Base-by-base conservation (phyloP, 1,140 invertebrate species). In the Ostrea edulis region DNA sequence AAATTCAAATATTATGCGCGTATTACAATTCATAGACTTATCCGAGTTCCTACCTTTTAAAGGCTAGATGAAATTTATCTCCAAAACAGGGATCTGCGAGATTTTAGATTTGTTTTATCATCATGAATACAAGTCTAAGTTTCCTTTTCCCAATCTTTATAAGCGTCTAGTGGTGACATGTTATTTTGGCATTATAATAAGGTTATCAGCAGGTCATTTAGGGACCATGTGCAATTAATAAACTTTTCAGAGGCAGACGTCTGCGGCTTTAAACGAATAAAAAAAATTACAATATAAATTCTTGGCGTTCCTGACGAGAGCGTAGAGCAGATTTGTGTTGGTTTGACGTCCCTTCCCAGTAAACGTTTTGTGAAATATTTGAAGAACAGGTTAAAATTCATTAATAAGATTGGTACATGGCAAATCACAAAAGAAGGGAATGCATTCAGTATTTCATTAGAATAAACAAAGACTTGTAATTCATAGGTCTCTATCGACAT, bases 181-280 rank as follows among this genome's bases (percentile, higher is more conserved):
- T 20, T 62, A 17, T 2, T 62, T 62, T 77, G 25, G 12, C 25
- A 29, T 14, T 11, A 44, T 14, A 77, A 17, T 29, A 77, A 11
- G 68, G 12, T 77, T 77, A 77, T 77, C 68, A 77, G 25, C 8
- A 17, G 29, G 68, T 77, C 68, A 77, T 29, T 77, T 77, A 77
- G 12, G 68, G 29, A 35, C 68, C 68, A 77, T 77, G 68, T 77
- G 68, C 68, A 77, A 77, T 77, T 77, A 77, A 77, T 77, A 77
- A 35, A 77, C 9, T 29, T n/a, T 62, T 62, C 55, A 62, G 68
- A 14, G 68, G 25, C 29, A 77, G 68, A 77, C 29, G 68, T 77
- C 25, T 77, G 68, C 14, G 29, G 68, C 29, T 29, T 62, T 62
- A 20, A 17, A 62, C 55, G 55, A 62, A 62, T 62, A 17, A 5